Conservation (phyloP, 2,888 invertebrate species). For the Troilus luridus region DNA sequence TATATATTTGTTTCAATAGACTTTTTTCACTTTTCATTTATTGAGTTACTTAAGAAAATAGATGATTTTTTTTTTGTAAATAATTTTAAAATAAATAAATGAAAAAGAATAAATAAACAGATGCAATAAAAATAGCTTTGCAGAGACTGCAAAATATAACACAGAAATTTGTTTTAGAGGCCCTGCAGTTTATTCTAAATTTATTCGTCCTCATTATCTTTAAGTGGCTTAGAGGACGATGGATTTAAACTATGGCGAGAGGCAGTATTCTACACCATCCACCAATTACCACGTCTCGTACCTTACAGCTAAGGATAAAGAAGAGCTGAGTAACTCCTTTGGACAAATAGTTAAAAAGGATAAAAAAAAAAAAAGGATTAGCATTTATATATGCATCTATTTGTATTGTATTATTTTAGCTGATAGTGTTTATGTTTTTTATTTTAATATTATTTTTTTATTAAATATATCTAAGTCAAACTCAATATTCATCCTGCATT, state of each 20-base stretch:
- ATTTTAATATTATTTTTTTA: no score
- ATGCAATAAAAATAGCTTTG: background rate
- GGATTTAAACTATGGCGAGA: background rate
- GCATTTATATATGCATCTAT: no score
- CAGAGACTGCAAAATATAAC: background rate
- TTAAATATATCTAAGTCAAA: no score
- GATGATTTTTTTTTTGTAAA: no score
- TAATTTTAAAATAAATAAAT: no score
- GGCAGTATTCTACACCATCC: background rate
- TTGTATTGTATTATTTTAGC: no score
- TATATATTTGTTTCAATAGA: no score
- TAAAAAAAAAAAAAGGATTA: background rate
- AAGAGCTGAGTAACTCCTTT: background rate
- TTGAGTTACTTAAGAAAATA: no score
- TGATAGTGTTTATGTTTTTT: no score
- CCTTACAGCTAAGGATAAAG: background rate
- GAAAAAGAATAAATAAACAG: background rate
- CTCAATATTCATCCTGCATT: no score
- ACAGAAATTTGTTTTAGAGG: background rate
- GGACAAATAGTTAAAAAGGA: no score
- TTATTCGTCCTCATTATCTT: background rate
- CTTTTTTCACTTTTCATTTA: no score
- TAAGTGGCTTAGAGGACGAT: background rate
- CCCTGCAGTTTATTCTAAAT: constrained; percentile 24
- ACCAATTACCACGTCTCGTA: background rate